Evolutionary conservation across 2,797 vertebrate genomes (phyloP), one percentile per base, ranked within the genome.

Genomic region (Telmatherina bonti): DNA sequence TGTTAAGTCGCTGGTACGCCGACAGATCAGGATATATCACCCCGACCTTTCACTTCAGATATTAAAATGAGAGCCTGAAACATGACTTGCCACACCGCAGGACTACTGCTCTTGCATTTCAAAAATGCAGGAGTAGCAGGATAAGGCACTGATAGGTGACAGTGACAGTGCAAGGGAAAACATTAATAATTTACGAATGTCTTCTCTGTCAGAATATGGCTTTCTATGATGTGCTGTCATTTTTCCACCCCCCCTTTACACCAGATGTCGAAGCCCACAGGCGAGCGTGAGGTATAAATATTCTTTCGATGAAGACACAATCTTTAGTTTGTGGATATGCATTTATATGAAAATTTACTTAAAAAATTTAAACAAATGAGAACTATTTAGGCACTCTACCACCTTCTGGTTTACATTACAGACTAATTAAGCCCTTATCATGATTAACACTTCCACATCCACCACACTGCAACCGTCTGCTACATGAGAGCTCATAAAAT

Each of bases 181-280:
- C 77, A 91, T 92, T 81, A 89, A 91, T 90, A 90, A 91, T 90
- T 87, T 72, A 91, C 76, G 8, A 83, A 79, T 31, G 49, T 62
- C 86, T 85, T 72, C 79, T 72, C 85, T 88, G 88, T 82, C 56
- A 79, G 78, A 78, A 78, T 79, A 65, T 68, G 85, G 43, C 70
- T 49, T 20, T 68, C 82, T 81, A 72, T 80, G 82, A 87, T 84
- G 81, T 83, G 71, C 70, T 53, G 68, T 70, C 59, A 61, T 41
- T 73, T 73, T 16, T 6, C 62, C 0, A 18, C 15, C 15, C 0
- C 22, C 15, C 15, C 35, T 53, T 33, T 38, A 69, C 68, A 71
- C 26, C 69, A 79, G 24, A 84, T 18, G 63, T 83, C 79, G 82
- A 86, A 81, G 71, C 72, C 18, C 60, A 51, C 65, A 57, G 71